A percentile compares a stretch with the other conserved stretches of the same genome.
Evolutionary conservation across 2,888 invertebrate species (phyloP).

Genomic region (Drosophila pseudotakahashii): DNA sequence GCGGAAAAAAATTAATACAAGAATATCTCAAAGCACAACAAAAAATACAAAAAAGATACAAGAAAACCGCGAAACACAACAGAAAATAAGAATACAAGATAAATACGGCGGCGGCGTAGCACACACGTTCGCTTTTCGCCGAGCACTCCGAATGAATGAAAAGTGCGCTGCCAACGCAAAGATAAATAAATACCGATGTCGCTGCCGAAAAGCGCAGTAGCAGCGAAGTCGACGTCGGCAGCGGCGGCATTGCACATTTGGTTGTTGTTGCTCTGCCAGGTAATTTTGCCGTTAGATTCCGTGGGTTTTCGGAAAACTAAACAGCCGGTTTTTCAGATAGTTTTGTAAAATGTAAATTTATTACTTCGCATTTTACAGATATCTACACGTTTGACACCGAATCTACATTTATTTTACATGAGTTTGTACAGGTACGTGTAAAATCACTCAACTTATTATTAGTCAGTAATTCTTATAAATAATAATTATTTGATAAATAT

Average conservation of each 20-base stretch:
- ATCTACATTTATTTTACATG: neutral
- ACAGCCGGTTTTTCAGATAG: constrained; percentile 19
- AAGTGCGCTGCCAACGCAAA: constrained; percentile 37
- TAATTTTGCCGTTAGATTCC: constrained; percentile 34
- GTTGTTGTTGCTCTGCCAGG: constrained; percentile 11
- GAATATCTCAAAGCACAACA: constrained; percentile 6
- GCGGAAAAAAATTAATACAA: constrained; percentile 5
- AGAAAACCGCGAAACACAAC: constrained; percentile 13
- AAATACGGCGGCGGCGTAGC: constrained; percentile 11
- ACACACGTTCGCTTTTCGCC: constrained; percentile 46
- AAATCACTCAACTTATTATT: neutral
- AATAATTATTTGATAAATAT: no score
- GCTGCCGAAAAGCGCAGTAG: constrained; percentile 4
- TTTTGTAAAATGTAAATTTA: neutral
- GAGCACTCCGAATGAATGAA: constrained; percentile 48
- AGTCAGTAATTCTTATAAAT: no score
- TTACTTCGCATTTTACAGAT: neutral
- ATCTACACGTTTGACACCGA: neutral
- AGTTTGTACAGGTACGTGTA: neutral
- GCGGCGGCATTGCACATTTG: constrained; percentile 15
- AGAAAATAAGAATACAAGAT: constrained; percentile 7
- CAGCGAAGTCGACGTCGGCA: neutral
- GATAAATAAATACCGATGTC: constrained; percentile 42
- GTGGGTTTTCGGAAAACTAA: constrained; percentile 28
- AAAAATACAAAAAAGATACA: constrained; percentile 10